These are phyloP conservation scores for Ammospiza nelsoni DNA, from an alignment of 2,113 vertebrate genomes.

Conservation along the genomic window DNA sequence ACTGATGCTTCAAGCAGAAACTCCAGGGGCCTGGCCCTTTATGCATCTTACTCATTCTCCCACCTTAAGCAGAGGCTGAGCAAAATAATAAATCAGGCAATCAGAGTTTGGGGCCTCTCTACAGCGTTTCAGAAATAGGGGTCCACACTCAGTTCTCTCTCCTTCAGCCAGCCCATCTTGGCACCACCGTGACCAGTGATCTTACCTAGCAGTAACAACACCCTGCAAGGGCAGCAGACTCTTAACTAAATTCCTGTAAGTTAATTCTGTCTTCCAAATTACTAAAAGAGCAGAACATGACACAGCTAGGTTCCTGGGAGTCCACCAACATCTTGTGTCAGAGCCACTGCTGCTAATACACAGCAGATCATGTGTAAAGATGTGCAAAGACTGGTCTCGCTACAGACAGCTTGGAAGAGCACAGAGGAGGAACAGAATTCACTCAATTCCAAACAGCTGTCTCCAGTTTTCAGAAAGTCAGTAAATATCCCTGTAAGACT, in stretches of 20 bases:
- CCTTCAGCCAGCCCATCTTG: neutral
- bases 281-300: neutral
- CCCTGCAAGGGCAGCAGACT: neutral
- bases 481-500: neutral
- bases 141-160: neutral
- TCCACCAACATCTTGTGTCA: neutral
- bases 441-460: neutral
- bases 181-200: neutral
- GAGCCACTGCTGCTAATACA: neutral
- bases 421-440: neutral
- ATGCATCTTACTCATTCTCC: neutral
- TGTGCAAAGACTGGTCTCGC: neutral
- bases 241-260: accelerated
- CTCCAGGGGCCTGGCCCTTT: neutral
- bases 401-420: neutral
- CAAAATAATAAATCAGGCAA: neutral
- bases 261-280: neutral
- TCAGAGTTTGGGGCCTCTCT: neutral
- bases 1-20: neutral
- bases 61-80: neutral
- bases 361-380: accelerated
- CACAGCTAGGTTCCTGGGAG: neutral
- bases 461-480: neutral
- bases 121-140: neutral
- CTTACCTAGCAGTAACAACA: neutral